Percentiles rank a stretch among this genome's conserved stretches.
Conservation (phyloP, 2,113 vertebrate species). For the Rhabdornis inornatus region DNA sequence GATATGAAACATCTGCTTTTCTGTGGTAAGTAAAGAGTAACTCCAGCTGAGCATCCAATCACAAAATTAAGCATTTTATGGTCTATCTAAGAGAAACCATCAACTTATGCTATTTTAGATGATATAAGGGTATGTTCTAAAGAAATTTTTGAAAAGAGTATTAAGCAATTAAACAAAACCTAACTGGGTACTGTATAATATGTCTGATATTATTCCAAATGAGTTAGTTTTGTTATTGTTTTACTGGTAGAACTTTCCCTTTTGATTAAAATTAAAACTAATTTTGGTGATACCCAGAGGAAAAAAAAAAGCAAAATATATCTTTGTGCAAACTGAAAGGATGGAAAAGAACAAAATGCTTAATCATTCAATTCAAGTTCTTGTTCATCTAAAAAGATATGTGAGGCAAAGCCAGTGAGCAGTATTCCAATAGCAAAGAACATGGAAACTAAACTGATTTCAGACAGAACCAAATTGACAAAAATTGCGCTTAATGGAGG, state of each 20-base stretch:
- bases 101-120: neutral
- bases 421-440: neutral
- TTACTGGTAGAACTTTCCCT: neutral
- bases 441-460: neutral
- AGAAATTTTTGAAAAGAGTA: neutral
- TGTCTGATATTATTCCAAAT: neutral
- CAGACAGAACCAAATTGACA: neutral
- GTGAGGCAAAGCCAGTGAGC: neutral
- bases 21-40: neutral
- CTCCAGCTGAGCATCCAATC: neutral
- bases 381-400: neutral
- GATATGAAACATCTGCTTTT: slow-evolving; percentile 36
- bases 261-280: neutral
- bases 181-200: neutral
- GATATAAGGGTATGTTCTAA: neutral
- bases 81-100: neutral
- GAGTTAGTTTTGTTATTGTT: neutral
- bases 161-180: neutral
- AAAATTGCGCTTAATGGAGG: neutral
- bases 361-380: neutral
- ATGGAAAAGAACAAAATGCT: neutral
- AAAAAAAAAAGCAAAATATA: neutral
- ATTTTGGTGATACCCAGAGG: neutral
- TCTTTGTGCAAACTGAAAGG: neutral
- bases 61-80: neutral